A percentile compares a stretch with the other conserved stretches of the same genome.
Conservation (phyloP, 92 coral and sea anemone species). For the Palythoa heliodiscus region DNA sequence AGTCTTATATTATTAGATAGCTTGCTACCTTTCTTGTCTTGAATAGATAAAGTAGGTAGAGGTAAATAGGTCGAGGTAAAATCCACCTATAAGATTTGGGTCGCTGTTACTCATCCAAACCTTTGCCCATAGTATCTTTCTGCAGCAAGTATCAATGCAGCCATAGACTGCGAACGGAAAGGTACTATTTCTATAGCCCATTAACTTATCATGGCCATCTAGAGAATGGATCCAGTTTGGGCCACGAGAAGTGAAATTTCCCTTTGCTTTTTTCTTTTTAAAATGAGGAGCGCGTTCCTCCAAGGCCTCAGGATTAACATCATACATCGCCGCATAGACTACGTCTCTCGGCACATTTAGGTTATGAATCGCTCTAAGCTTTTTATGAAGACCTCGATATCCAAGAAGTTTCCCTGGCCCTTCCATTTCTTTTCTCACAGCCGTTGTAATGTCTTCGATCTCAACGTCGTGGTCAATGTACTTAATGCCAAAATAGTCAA, state of each 20-base stretch:
- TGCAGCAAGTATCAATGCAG: too few species aligned
- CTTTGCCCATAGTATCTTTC: too few species aligned
- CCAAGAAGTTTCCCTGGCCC: constrained; percentile 6
- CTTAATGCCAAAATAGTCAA: too few species aligned
- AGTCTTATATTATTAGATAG: constrained; percentile 11
- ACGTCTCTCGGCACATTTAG: background rate
- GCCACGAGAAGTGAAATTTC: background rate
- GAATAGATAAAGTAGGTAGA: too few species aligned
- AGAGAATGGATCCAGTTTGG: background rate
- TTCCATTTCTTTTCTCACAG: too few species aligned
- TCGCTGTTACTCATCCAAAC: too few species aligned
- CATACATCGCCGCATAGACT: constrained; percentile 1
- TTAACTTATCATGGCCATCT: too few species aligned
- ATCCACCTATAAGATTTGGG: too few species aligned
- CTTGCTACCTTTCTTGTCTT: constrained; percentile 21
- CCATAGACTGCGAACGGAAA: background rate
- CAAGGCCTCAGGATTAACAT: background rate
- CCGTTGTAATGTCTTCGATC: too few species aligned
- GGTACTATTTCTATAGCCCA: too few species aligned
- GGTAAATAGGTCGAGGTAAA: constrained; percentile 17
- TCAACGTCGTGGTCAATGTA: too few species aligned
- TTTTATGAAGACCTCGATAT: background rate
- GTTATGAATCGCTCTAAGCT: constrained; percentile 1
- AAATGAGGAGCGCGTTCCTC: background rate
- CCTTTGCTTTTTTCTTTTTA: background rate